These are phyloP conservation scores for Tokudaia tokunoshimensis DNA, from an alignment of 2,797 vertebrate genomes.

Conservation along the genomic window DNA sequence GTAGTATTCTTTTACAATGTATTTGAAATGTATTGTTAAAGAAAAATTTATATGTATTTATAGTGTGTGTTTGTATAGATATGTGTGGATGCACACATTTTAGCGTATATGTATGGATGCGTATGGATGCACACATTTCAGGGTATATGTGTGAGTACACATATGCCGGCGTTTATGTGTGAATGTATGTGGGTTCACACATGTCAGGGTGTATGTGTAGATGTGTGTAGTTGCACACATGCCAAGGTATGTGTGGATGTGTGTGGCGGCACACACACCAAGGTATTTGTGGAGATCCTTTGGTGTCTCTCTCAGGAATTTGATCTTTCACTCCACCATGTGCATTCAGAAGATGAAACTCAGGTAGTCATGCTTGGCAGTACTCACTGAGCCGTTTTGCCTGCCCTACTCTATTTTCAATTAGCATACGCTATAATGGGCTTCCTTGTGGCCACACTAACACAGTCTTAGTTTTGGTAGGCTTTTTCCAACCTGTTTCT, in stretches of 20 bases:
- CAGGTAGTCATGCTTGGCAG: too few relatives aligned
- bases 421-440: not conserved
- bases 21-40: slow-evolving; percentile 38
- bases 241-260: not conserved
- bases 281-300: not conserved
- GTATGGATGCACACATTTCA: too few relatives aligned
- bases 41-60: not conserved
- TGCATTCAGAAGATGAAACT: not conserved
- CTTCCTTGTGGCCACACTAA: not conserved
- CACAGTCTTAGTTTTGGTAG: slow-evolving; percentile 59
- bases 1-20: slow-evolving; percentile 28
- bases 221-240: not conserved
- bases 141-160: not conserved
- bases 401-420: not conserved
- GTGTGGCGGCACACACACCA: too few relatives aligned
- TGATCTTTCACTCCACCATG: not conserved
- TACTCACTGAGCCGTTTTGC: not conserved
- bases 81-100: not conserved
- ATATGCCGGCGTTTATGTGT: not conserved
- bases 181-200: not conserved
- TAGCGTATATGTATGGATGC: not conserved
- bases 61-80: not conserved
- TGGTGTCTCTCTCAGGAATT: not conserved
- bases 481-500: not conserved
- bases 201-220: not conserved